Evolutionary conservation across 2,797 vertebrate species (phyloP).

Genomic region (Sciurus carolinensis): DNA sequence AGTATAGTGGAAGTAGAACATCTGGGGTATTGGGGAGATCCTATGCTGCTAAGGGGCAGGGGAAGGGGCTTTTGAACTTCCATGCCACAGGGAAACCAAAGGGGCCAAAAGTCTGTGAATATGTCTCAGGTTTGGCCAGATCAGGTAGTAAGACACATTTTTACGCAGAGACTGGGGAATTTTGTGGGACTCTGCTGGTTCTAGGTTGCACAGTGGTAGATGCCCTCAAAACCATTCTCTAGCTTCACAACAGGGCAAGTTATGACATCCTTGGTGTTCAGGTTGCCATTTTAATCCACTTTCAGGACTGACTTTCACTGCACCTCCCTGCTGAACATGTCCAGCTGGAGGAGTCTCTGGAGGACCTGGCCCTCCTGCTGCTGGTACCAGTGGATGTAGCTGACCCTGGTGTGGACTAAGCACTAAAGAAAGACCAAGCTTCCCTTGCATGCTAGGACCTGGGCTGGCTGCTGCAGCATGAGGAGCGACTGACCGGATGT

Average conservation of each 20-base stretch:
- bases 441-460: rapidly evolving
- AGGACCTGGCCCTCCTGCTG: not conserved
- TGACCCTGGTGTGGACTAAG: rapidly evolving
- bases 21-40: rapidly evolving
- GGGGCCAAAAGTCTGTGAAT: rapidly evolving
- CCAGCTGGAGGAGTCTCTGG: rapidly evolving
- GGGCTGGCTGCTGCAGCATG: not conserved
- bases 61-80: not conserved
- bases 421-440: rapidly evolving
- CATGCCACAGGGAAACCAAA: too few relatives aligned
- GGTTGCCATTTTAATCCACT: not conserved
- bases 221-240: not conserved
- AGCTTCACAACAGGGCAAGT: constrained; percentile 60
- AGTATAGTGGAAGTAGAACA: rapidly evolving
- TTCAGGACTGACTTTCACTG: rapidly evolving
- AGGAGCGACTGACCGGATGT: not conserved
- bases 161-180: not conserved
- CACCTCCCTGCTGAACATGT: rapidly evolving
- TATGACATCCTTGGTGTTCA: rapidly evolving
- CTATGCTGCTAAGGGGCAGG: rapidly evolving
- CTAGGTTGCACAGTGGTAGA: constrained; percentile 70
- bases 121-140: too few relatives aligned
- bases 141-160: not conserved
- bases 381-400: constrained; percentile 68
- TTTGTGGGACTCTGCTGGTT: not conserved